Conservation (phyloP, 1,140 invertebrate genomes). For the Bicyclus anynana region DNA sequence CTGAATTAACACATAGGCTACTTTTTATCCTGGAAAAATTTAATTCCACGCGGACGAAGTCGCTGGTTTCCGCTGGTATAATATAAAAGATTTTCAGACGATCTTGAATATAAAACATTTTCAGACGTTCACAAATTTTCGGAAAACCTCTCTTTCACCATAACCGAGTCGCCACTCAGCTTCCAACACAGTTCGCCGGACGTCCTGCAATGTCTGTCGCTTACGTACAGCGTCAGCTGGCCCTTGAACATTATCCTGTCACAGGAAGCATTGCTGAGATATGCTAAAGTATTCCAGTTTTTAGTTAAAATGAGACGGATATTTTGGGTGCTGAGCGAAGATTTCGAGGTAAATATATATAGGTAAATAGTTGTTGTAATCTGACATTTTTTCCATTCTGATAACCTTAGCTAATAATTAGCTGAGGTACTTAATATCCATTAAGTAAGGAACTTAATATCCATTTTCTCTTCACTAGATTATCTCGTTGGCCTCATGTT, state of each 20-base stretch:
- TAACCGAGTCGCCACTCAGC: conserved; percentile 76
- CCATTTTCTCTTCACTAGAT: too few relatives aligned
- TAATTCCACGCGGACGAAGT: too few relatives aligned
- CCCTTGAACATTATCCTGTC: conserved; percentile 87
- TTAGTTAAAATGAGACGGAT: conserved; percentile 85
- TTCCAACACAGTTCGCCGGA: conserved; percentile 81
- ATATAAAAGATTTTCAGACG: too few relatives aligned
- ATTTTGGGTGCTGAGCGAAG: conserved; percentile 83
- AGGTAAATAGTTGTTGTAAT: too few relatives aligned
- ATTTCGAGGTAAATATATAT: conserved; percentile 74
- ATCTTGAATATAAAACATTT: conserved; percentile 14
- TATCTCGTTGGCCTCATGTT: too few relatives aligned
- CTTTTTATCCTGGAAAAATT: too few relatives aligned
- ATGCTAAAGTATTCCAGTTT: conserved; percentile 86
- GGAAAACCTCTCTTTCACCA: conserved; percentile 79
- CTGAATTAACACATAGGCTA: too few relatives aligned
- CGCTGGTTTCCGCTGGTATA: neutral
- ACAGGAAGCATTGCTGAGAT: conserved; percentile 81
- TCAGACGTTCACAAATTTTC: conserved; percentile 77
- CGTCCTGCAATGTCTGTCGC: conserved; percentile 80
- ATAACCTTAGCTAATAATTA: too few relatives aligned
- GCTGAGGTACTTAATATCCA: too few relatives aligned
- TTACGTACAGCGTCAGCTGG: conserved; percentile 85
- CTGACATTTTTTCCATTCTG: neutral
- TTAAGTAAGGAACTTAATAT: too few relatives aligned